Conservation (phyloP, 2,797 vertebrate species). For the Iguana delicatissima region DNA sequence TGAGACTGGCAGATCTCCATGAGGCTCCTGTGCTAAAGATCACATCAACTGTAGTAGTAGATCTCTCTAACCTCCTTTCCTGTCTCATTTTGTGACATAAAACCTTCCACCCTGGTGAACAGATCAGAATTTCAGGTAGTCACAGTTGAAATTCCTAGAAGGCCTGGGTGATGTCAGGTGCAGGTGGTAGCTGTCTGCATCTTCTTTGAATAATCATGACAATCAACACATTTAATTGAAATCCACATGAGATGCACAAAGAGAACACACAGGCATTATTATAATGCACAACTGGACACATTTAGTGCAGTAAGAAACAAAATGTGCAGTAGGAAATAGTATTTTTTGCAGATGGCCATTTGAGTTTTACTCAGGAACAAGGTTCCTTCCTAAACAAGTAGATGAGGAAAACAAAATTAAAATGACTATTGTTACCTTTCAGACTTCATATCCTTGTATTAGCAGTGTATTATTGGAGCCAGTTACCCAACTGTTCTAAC, state of each 20-base stretch:
- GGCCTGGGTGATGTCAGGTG: too few relatives aligned
- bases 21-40: not conserved
- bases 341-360: too few relatives aligned
- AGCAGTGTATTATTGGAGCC: too few relatives aligned
- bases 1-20: not conserved
- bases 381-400: too few relatives aligned
- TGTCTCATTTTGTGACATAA: not conserved
- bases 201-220: not conserved
- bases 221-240: not conserved
- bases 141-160: not conserved
- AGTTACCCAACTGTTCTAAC: too few relatives aligned
- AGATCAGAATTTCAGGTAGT: not conserved
- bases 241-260: not conserved
- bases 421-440: too few relatives aligned
- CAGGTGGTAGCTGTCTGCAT: not conserved
- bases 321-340: too few relatives aligned
- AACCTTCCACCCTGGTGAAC: not conserved
- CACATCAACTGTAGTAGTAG: not conserved
- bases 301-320: too few relatives aligned
- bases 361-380: too few relatives aligned
- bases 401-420: too few relatives aligned
- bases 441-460: too few relatives aligned
- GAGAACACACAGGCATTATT: not conserved
- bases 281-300: too few relatives aligned
- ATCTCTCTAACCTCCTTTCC: slow-evolving; percentile 4